Evolutionary conservation across 2,797 vertebrate genomes (phyloP).

Genomic region (Pampus argenteus): DNA sequence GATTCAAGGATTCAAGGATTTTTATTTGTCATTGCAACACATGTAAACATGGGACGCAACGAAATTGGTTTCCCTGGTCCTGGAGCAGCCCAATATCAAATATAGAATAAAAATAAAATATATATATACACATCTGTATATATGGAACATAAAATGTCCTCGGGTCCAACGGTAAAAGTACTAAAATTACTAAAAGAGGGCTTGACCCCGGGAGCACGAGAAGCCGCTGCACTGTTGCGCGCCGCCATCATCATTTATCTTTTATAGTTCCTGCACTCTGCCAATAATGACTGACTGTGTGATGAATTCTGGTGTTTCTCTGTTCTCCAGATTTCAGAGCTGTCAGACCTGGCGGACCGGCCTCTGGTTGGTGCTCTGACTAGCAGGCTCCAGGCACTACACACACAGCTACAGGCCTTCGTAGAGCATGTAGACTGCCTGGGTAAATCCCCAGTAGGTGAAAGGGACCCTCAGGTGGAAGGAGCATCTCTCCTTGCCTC

Average conservation of each 20-base stretch:
- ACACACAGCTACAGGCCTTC: constrained; percentile 91
- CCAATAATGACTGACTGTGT: neutral
- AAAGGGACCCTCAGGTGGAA: constrained; percentile 82
- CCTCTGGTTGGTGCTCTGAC: constrained; percentile 91
- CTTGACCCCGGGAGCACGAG: too few relatives aligned
- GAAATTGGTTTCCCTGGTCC: too few relatives aligned
- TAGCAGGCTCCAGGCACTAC: constrained; percentile 89
- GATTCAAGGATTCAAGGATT: too few relatives aligned
- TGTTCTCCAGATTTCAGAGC: constrained; percentile 65
- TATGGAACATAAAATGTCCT: too few relatives aligned
- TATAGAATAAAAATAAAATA: too few relatives aligned
- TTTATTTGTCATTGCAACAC: too few relatives aligned
- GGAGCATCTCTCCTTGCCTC: constrained; percentile 71
- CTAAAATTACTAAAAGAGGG: too few relatives aligned
- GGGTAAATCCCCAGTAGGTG: constrained; percentile 70
- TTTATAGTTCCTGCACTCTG: neutral
- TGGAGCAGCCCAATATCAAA: too few relatives aligned
- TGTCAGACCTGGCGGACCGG: constrained; percentile 81
- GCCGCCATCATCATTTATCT: constrained; percentile 21
- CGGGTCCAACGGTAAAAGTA: too few relatives aligned
- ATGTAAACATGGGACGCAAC: too few relatives aligned
- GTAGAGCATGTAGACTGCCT: constrained; percentile 88
- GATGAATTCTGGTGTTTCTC: constrained; percentile 9
- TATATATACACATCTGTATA: too few relatives aligned
- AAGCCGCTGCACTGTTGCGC: too few relatives aligned